Base-by-base conservation (phyloP, 2,113 vertebrate genomes). In the Anguilla japonica region DNA sequence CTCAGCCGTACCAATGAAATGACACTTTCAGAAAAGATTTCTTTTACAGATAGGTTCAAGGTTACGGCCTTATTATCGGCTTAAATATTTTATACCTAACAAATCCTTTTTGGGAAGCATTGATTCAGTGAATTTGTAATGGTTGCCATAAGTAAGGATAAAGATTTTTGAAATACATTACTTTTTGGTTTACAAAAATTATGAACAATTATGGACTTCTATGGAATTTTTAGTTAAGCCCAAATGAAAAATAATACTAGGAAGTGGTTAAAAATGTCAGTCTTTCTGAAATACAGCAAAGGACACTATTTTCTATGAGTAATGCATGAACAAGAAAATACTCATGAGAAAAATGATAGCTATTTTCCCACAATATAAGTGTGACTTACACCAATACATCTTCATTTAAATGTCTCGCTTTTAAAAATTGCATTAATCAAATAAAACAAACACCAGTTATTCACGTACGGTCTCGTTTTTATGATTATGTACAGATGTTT, bases 81-180 rank as follows among this genome's bases (percentile, higher is more conserved):
- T 13, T 75, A 75, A 60, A 40, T 81, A 1, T 60, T 60, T 60
- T 63, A 16, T 40, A 22, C 85, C 60, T 75, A 88, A 81, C 86
- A 81, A 86, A 89, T 89, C 75, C 87, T 89, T 89, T 87, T 79
- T 88, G 89, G 88, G 85, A 85, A 87, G 1, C n/a, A 75, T 13
- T 29, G 71, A 75, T 75, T 3, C 26, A 9, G n/a, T 75, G n/a
- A n/a, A 0, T 11, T 75, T n/a, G 9, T 67, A 29, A 34, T 75
- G 71, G 26, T 2, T 34, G 26, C 71, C 71, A 75, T 75, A 75
- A n/a, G 26, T 34, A 6, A 75, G 5, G 9, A 22, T 29, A 34
- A 67, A 26, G 71, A 34, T 34, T 75, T 75, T 75, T 75, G 26
- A 75, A 75, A 46, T 46, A 46, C 5, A 22, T 63, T 63, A 26